Base-by-base conservation (phyloP, 2,888 invertebrate genomes). In the Erebia aethiops region DNA sequence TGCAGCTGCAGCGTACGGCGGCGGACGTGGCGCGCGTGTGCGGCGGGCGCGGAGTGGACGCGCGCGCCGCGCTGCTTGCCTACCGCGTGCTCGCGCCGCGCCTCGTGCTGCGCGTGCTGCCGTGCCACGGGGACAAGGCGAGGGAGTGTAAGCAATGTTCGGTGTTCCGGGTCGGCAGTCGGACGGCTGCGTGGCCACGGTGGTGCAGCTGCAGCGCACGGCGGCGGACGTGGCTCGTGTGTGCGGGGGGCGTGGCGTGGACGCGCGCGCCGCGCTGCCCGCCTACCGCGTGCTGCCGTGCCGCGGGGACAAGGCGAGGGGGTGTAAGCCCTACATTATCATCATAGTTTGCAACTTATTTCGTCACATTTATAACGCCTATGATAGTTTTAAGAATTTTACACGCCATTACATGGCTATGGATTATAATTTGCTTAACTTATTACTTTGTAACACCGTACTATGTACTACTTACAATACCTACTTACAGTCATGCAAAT, bases 51-150 rank as follows among this genome's bases (percentile, higher is more conserved):
- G 84, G 75, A 5, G 60, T 63, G 9, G 73, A 77, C 41, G 85
- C 82, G 58, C 81, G 87, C 70, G 86, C 86, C 0, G 41, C 85
- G 2, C 82, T 89, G 9, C 67, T 88, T 2, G 77, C 80, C 2
- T 87, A 85, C 81, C 83, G 89, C 68, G 88, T 89, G 77, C 81
- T 90, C n/a, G 86, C 87, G 71, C 90, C 91, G 43, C 75, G 79
- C 0, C 72, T 90, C 11, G 52, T 81, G 69, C 74, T 90, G 69
- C 80, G 87, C 0, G 80, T 82, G 60, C 71, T 79, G 69, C 80
- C 84, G 1, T 87, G 88, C 75, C 16, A n/a, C 10, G 83, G 80
- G 0, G 77, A 80, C n/a, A 74, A 74, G 21, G n/a, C n/a, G n/a
- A n/a, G n/a, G n/a, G n/a, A n/a, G n/a, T n/a, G n/a, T n/a, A 10